Conservation (phyloP, 2,797 vertebrate genomes). For the Scleropages formosus region DNA sequence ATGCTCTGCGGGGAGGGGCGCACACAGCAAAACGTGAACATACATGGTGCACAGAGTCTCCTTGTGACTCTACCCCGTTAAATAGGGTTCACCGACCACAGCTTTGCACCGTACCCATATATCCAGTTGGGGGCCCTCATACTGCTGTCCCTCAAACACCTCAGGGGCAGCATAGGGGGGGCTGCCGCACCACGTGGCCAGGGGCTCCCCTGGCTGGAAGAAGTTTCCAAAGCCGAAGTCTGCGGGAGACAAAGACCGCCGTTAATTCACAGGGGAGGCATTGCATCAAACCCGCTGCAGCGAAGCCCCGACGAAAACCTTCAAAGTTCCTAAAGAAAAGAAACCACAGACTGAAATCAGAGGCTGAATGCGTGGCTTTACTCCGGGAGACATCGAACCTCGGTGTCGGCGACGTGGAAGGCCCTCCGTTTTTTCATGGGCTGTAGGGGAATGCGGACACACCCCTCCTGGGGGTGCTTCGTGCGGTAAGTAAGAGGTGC, state of each 20-base stretch:
- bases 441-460: neutral
- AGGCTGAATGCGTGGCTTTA: neutral
- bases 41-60: too few relatives aligned
- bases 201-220: conserved; percentile 88
- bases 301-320: neutral
- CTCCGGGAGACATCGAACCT: neutral
- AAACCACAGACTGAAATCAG: neutral
- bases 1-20: conserved; percentile 81
- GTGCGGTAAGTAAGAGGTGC: neutral
- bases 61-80: too few relatives aligned
- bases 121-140: conserved; percentile 96
- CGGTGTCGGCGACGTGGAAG: neutral
- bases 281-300: too few relatives aligned
- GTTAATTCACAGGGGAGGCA: neutral
- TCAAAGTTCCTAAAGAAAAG: neutral
- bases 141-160: conserved; percentile 96
- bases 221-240: conserved; percentile 99
- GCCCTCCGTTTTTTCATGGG: neutral
- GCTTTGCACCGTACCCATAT: conserved; percentile 82
- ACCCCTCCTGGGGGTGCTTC: neutral
- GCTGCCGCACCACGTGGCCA: conserved; percentile 96
- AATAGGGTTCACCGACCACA: neutral
- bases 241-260: conserved; percentile 50
- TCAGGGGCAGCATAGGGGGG: conserved; percentile 96
- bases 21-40: neutral